Conservation (phyloP, 2,113 vertebrate genomes). For the Chaetodon auriga region DNA sequence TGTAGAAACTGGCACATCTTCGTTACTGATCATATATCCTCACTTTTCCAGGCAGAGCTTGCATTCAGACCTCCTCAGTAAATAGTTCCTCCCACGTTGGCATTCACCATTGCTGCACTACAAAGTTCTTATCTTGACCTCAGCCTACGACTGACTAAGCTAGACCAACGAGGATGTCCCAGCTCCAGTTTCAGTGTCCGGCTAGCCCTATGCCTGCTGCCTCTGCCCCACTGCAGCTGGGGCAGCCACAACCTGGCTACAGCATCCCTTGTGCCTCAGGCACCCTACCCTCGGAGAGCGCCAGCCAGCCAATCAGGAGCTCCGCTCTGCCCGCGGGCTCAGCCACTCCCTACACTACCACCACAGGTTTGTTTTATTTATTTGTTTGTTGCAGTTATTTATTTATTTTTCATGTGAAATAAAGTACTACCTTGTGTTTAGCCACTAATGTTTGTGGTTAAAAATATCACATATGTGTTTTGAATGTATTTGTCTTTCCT, state of each 20-base stretch:
- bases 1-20: neutral
- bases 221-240: constrained; percentile 79
- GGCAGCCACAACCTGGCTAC: constrained; percentile 89
- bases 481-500: too few species aligned
- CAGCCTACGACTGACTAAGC: constrained; percentile 45
- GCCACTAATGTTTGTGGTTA: neutral
- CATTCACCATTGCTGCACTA: constrained; percentile 51
- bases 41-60: constrained; percentile 70
- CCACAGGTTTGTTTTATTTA: constrained; percentile 86
- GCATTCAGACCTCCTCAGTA: constrained; percentile 58
- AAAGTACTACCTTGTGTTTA: neutral
- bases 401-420: neutral
- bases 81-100: constrained; percentile 35
- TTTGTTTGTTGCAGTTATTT: neutral
- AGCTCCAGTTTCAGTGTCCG: constrained; percentile 93
- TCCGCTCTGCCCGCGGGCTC: constrained; percentile 95
- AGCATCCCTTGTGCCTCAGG: constrained; percentile 92
- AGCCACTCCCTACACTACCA: constrained; percentile 90
- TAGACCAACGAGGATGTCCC: constrained; percentile 91
- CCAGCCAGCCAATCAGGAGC: constrained; percentile 93
- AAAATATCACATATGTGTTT: neutral
- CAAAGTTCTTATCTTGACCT: constrained; percentile 57
- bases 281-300: constrained; percentile 93
- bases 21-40: neutral
- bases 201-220: constrained; percentile 88